Evolutionary conservation across 2,113 vertebrate species (phyloP).

Genomic region (Girardinichthys multiradiatus): DNA sequence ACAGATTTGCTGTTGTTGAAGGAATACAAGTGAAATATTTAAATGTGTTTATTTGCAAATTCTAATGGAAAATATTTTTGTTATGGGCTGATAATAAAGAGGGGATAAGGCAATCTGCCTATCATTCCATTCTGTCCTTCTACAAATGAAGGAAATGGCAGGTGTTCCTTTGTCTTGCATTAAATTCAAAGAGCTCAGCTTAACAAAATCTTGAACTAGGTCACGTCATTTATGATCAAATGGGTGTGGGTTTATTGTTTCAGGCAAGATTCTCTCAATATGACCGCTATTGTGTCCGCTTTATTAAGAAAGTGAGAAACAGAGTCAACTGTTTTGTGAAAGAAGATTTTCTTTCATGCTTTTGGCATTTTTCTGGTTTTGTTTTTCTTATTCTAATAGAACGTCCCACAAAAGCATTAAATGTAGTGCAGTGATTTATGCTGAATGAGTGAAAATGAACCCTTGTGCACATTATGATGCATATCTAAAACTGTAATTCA

Average conservation of each 20-base stretch:
- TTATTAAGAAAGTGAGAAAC: conserved; percentile 15
- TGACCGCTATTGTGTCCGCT: neutral
- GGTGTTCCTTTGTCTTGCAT: no score
- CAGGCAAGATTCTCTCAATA: neutral
- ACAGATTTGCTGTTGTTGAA: neutral
- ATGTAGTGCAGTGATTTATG: neutral
- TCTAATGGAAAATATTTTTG: no score
- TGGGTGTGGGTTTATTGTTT: conserved; percentile 6
- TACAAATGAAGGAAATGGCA: neutral
- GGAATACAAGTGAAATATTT: no score
- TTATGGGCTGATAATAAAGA: no score
- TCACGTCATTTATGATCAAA: neutral
- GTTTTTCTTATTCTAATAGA: no score
- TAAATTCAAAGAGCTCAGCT: no score
- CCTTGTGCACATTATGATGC: neutral
- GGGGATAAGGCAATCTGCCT: no score
- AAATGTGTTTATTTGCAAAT: no score
- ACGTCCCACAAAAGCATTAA: no score
- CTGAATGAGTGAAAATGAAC: neutral
- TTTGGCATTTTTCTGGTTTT: neutral
- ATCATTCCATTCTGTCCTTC: no score
- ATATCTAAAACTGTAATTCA: no score
- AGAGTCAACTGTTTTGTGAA: conserved; percentile 5
- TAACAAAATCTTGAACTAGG: neutral
- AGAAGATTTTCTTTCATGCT: neutral